A percentile compares a stretch with the other conserved stretches of the same genome.
phyloP scores from a whole-genome alignment of 2,888 invertebrate genomes.

The Stenichneumon culpator region DNA sequence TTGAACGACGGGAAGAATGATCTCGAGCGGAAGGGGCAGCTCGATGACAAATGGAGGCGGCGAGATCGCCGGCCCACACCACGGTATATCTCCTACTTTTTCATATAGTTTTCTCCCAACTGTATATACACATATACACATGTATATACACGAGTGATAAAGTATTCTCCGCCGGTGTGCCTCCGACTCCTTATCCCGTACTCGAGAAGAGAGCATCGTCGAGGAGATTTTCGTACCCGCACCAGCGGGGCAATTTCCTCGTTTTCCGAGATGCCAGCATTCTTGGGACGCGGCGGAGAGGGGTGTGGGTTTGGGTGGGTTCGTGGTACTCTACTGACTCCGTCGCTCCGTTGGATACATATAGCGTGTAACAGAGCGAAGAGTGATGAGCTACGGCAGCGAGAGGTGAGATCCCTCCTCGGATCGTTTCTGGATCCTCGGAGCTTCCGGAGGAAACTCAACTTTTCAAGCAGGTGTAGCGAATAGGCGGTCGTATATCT shows the following conservation, averaged over 20 bases:
- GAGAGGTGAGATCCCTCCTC: slow-evolving; percentile 28
- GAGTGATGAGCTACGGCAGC: slow-evolving; percentile 51
- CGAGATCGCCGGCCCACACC: slow-evolving; percentile 9
- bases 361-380: slow-evolving; percentile 46
- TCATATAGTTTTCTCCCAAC: too few relatives aligned
- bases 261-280: slow-evolving; percentile 28
- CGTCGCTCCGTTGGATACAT: slow-evolving; percentile 45
- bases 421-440: neutral
- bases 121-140: too few relatives aligned
- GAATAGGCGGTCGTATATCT: slow-evolving; percentile 22
- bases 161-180: slow-evolving; percentile 13
- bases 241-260: slow-evolving; percentile 38
- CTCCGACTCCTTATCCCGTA: slow-evolving; percentile 14
- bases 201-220: slow-evolving; percentile 17
- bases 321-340: slow-evolving; percentile 12
- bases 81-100: neutral
- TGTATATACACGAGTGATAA: slow-evolving; percentile 47
- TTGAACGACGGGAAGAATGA: slow-evolving; percentile 70
- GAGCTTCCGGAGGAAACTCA: slow-evolving; percentile 40
- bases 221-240: slow-evolving; percentile 13
- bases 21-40: slow-evolving; percentile 66
- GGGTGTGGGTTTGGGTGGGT: too few relatives aligned
- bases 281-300: too few relatives aligned
- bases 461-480: slow-evolving; percentile 49
- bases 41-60: slow-evolving; percentile 76